Evolutionary conservation across 2,113 vertebrate species (phyloP).

Genomic region (Atlantisia rogersi): DNA sequence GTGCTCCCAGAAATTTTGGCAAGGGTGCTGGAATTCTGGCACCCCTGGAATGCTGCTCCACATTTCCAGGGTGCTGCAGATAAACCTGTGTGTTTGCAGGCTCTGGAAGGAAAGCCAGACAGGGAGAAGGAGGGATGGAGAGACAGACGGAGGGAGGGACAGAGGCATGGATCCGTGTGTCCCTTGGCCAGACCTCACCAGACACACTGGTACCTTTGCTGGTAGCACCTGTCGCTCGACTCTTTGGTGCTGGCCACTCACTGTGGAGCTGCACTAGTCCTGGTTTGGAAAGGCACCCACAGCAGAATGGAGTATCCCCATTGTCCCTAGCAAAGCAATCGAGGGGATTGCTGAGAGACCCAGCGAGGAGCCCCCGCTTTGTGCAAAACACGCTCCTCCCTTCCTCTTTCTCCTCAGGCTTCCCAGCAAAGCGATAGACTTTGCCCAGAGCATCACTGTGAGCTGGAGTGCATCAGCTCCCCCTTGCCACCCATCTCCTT

Average conservation of each 20-base stretch:
- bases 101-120: background rate
- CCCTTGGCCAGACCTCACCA: background rate
- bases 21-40: background rate
- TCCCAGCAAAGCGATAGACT: background rate
- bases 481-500: background rate
- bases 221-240: accelerated
- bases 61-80: background rate
- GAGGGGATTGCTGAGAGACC: accelerated
- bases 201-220: background rate
- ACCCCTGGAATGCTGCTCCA: background rate
- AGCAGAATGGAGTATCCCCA: accelerated
- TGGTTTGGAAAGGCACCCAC: background rate
- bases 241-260: background rate
- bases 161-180: accelerated
- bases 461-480: background rate
- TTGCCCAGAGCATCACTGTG: background rate
- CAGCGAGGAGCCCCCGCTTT: background rate
- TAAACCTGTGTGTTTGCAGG: background rate
- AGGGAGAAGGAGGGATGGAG: background rate
- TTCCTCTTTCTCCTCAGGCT: background rate
- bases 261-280: background rate
- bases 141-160: background rate
- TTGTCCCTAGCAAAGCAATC: background rate
- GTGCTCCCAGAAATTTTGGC: background rate
- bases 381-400: background rate